phyloP scores from a whole-genome alignment of 2,113 vertebrate species.

The Nettapus auritus region DNA sequence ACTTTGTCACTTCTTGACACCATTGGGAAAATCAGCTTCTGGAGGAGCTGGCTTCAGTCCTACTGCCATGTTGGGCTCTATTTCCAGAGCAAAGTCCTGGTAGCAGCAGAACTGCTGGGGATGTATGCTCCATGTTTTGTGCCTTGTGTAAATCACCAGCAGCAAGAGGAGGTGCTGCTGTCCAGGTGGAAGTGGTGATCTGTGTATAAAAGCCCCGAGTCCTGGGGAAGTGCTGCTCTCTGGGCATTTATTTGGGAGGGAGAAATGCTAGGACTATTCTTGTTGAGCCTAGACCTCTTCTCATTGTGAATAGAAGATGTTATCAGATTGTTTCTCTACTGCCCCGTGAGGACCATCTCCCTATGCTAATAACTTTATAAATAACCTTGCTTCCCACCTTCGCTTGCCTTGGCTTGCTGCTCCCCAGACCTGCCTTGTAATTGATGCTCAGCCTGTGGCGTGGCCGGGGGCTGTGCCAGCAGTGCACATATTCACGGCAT shows the following conservation, averaged over 20 bases:
- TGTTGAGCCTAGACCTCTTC: neutral
- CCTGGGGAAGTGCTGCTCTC: neutral
- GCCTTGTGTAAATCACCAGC: neutral
- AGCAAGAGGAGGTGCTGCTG: neutral
- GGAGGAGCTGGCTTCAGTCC: neutral
- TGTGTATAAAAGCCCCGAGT: fast-evolving
- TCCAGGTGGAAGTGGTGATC: neutral
- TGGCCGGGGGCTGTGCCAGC: conserved; percentile 36
- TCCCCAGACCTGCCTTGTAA: conserved; percentile 22
- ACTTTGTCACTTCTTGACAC: neutral
- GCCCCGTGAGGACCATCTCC: neutral
- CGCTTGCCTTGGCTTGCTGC: neutral
- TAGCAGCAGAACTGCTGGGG: neutral
- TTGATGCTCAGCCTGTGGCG: conserved; percentile 18
- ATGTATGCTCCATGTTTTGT: fast-evolving
- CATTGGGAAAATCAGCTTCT: neutral
- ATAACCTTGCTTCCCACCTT: neutral
- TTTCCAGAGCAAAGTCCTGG: neutral
- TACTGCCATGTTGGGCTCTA: neutral
- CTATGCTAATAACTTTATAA: neutral
- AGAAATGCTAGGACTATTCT: neutral
- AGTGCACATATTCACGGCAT: conserved; percentile 29
- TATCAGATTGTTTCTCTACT: neutral
- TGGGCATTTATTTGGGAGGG: neutral
- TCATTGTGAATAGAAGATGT: neutral